phyloP scores from a whole-genome alignment of 2,888 invertebrate genomes.

The Cerceris rybyensis region DNA sequence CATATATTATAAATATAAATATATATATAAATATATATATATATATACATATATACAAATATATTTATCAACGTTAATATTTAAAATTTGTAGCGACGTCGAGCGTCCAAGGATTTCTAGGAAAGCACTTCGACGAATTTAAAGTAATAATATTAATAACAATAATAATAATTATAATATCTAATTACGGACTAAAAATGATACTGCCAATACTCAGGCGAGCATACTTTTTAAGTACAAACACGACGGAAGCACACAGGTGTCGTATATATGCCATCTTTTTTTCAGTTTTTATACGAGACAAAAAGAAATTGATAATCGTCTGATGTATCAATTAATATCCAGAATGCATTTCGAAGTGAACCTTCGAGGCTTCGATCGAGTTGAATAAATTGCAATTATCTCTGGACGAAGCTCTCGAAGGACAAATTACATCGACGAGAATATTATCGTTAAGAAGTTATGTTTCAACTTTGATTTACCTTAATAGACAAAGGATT shows the following conservation, averaged over 20 bases:
- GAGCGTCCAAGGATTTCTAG: conserved; percentile 46
- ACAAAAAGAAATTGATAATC: conserved; percentile 38
- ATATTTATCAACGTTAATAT: conserved; percentile 62
- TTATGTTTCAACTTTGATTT: not conserved
- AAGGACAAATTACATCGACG: conserved; percentile 3
- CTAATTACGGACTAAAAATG: conserved; percentile 1
- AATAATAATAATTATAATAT: conserved; percentile 8
- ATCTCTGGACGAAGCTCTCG: not conserved
- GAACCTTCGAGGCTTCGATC: not conserved
- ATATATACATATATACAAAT: not conserved
- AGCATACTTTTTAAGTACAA: conserved; percentile 79
- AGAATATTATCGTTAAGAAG: not conserved
- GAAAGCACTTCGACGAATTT: conserved; percentile 30
- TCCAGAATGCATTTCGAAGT: conserved; percentile 24
- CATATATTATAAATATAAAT: conserved; percentile 34
- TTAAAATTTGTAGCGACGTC: conserved; percentile 44
- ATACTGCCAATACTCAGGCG: conserved; percentile 79
- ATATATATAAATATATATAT: too few relatives aligned
- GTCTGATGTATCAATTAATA: conserved; percentile 44
- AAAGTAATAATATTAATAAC: conserved; percentile 25
- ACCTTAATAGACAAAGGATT: not conserved
- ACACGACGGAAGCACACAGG: conserved; percentile 50
- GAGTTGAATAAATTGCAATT: too few relatives aligned
- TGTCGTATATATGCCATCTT: conserved; percentile 26
- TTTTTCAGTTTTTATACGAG: conserved; percentile 58